Evolutionary conservation across 2,113 vertebrate genomes (phyloP).

Genomic region (Noctilio leporinus): DNA sequence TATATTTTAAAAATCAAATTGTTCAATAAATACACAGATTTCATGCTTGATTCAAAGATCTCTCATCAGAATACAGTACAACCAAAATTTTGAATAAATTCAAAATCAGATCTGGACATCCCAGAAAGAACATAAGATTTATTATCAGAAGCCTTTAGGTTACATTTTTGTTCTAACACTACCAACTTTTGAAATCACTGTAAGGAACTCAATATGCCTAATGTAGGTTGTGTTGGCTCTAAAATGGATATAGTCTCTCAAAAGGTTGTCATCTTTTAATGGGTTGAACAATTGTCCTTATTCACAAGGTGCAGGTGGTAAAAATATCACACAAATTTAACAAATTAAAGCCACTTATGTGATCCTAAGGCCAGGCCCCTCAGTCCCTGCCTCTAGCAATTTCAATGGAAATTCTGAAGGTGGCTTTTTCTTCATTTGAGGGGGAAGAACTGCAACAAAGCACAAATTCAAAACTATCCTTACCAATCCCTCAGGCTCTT

Average conservation of each 20-base stretch:
- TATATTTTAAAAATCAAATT: background rate
- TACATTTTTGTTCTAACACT: background rate
- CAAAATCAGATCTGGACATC: background rate
- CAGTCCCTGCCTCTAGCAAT: background rate
- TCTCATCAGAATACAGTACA: background rate
- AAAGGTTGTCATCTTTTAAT: background rate
- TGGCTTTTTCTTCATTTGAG: background rate
- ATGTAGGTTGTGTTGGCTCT: background rate
- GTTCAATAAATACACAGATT: background rate
- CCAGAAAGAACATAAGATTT: background rate
- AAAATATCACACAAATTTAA: background rate
- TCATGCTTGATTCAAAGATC: background rate
- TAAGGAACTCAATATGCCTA: background rate
- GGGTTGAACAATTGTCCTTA: background rate
- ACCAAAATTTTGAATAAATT: background rate
- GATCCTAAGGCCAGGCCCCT: background rate
- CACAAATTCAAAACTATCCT: background rate
- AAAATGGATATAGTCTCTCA: background rate
- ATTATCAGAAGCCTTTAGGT: background rate
- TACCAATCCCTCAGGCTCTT: background rate
- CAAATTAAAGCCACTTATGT: background rate
- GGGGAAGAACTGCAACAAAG: background rate
- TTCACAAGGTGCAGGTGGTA: background rate
- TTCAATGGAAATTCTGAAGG: background rate
- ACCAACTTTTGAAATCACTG: background rate